Evolutionary conservation across 2,797 vertebrate genomes (phyloP).

Genomic region (Acrossocheilus wenchowensis): DNA sequence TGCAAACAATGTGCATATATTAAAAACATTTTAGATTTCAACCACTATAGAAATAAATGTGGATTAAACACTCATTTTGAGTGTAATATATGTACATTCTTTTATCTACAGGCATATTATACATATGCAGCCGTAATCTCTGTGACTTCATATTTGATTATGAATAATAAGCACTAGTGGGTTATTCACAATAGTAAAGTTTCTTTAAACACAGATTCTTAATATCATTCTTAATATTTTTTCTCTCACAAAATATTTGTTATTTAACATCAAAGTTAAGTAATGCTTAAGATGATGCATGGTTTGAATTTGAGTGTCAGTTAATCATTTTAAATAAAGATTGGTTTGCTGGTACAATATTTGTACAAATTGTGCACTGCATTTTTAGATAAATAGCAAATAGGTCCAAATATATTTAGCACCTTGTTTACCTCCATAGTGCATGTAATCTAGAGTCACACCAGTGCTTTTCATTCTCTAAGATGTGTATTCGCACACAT

Average conservation of each 20-base stretch:
- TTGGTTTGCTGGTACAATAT: neutral
- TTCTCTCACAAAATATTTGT: neutral
- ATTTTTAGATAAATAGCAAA: slow-evolving; percentile 36
- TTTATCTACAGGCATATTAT: slow-evolving; percentile 36
- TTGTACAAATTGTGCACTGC: slow-evolving; percentile 18
- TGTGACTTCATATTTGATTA: slow-evolving; percentile 28
- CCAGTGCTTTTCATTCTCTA: slow-evolving; percentile 34
- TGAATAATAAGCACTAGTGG: slow-evolving; percentile 4
- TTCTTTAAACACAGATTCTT: slow-evolving; percentile 6
- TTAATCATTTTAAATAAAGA: neutral
- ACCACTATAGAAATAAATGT: slow-evolving; percentile 67
- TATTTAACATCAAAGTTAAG: neutral
- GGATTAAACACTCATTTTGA: slow-evolving; percentile 71
- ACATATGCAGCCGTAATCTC: slow-evolving; percentile 31
- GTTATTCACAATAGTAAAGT: neutral
- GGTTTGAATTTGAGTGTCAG: neutral
- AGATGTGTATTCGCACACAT: slow-evolving; percentile 35
- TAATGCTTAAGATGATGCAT: neutral
- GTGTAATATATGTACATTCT: slow-evolving; percentile 72
- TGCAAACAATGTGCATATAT: slow-evolving; percentile 48
- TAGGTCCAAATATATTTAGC: slow-evolving; percentile 55
- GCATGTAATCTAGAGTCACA: slow-evolving; percentile 49
- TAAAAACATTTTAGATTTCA: slow-evolving; percentile 50
- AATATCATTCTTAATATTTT: neutral
- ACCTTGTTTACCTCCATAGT: slow-evolving; percentile 51